Conservation (phyloP, 2,797 vertebrate genomes). For the Acrossocheilus fasciatus region DNA sequence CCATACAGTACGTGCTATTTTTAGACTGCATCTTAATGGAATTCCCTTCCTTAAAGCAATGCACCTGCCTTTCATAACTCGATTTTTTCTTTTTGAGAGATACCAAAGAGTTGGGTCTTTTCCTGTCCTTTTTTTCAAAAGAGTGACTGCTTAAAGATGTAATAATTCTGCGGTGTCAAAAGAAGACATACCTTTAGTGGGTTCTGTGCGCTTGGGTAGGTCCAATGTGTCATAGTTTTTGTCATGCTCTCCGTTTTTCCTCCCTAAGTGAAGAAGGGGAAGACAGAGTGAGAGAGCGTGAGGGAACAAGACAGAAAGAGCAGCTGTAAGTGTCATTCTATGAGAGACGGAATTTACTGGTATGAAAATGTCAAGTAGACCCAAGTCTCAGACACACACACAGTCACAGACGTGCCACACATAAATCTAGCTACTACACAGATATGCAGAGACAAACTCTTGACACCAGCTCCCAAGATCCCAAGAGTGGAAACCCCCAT, state of each 20-base stretch:
- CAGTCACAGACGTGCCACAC: constrained; percentile 23
- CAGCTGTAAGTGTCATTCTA: constrained; percentile 10
- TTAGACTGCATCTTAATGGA: not conserved
- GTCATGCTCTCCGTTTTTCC: constrained; percentile 85
- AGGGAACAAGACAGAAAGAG: constrained; percentile 40
- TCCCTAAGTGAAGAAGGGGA: constrained; percentile 76
- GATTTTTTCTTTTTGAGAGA: constrained; percentile 8
- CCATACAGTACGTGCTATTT: constrained; percentile 3
- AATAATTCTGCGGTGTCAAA: constrained; percentile 36
- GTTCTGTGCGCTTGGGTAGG: constrained; percentile 85
- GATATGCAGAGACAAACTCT: constrained; percentile 1
- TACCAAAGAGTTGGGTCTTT: constrained; percentile 14
- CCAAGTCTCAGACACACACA: constrained; percentile 24
- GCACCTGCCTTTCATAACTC: constrained; percentile 4
- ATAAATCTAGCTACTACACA: constrained; percentile 40
- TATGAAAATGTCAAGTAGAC: constrained; percentile 42
- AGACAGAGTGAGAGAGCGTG: constrained; percentile 47
- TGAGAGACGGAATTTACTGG: constrained; percentile 16
- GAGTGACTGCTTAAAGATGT: constrained; percentile 26
- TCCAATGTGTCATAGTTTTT: constrained; percentile 88
- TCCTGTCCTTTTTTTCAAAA: constrained; percentile 15
- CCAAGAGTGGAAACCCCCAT: constrained; percentile 46
- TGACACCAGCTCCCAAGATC: constrained; percentile 46
- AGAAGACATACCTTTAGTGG: constrained; percentile 81
- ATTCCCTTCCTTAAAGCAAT: constrained; percentile 9